These are phyloP conservation scores for Harpagoxenus sublaevis DNA, from an alignment of 2,888 invertebrate genomes.

Conservation along the genomic window DNA sequence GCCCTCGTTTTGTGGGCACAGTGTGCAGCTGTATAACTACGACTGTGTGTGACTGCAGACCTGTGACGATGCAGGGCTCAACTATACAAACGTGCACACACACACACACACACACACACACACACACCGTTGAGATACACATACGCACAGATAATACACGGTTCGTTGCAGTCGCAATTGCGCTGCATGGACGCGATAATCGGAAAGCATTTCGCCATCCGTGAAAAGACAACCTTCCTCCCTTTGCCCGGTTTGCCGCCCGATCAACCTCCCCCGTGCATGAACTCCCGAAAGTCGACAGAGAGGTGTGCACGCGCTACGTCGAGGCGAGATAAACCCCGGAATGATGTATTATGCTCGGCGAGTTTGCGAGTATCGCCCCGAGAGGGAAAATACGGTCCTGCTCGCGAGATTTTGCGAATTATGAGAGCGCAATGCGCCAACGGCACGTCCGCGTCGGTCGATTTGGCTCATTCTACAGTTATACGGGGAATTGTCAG, in stretches of 20 bases:
- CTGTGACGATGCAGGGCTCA: neutral
- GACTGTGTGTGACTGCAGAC: neutral
- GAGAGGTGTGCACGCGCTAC: constrained; percentile 30
- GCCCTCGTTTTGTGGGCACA: constrained; percentile 30
- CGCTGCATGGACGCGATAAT: constrained; percentile 44
- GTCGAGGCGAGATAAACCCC: constrained; percentile 45
- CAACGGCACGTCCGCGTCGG: neutral
- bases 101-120: neutral
- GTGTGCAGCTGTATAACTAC: neutral
- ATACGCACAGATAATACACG: neutral
- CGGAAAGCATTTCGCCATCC: constrained; percentile 42
- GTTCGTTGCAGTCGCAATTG: constrained; percentile 45
- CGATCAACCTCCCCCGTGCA: neutral
- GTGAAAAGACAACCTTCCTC: constrained; percentile 34
- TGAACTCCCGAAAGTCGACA: constrained; percentile 24
- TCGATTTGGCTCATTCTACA: constrained; percentile 17
- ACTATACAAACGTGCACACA: neutral
- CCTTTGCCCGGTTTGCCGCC: neutral
- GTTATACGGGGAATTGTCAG: neutral
- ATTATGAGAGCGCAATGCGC: constrained; percentile 52
- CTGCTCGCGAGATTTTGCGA: constrained; percentile 39
- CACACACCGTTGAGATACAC: neutral
- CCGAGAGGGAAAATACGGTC: constrained; percentile 37
- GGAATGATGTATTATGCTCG: constrained; percentile 40
- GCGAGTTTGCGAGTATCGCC: constrained; percentile 38